A percentile compares a stretch with the other conserved stretches of the same genome.
Conservation (phyloP, 2,113 vertebrate species). For the Callopanchax toddi region DNA sequence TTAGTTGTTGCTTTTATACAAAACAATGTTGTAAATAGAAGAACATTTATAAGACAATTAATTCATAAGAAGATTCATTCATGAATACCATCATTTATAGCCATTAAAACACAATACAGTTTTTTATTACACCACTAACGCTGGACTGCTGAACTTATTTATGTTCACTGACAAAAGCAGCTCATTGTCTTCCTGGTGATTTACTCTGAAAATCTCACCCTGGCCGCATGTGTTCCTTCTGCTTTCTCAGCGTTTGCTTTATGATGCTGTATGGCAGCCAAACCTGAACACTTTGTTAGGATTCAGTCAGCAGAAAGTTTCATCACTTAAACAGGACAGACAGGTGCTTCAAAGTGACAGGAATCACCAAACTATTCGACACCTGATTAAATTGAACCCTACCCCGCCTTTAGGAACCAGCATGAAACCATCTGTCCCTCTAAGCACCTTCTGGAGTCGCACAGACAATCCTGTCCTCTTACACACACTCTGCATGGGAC, state of each 20-base stretch:
- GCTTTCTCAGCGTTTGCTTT: not conserved
- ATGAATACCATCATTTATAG: too few relatives aligned
- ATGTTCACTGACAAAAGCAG: not conserved
- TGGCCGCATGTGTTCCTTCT: not conserved
- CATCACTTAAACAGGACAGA: not conserved
- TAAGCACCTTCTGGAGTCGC: constrained; percentile 34
- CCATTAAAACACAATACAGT: too few relatives aligned
- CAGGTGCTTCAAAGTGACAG: constrained; percentile 1
- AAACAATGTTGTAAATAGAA: too few relatives aligned
- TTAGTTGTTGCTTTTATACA: too few relatives aligned
- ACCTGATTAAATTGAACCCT: constrained; percentile 39
- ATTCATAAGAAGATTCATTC: too few relatives aligned
- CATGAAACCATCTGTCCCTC: constrained; percentile 31
- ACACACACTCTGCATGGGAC: constrained; percentile 12
- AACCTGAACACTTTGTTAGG: not conserved
- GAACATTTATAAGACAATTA: too few relatives aligned
- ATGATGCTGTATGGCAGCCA: not conserved
- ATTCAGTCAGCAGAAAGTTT: not conserved
- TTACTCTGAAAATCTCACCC: not conserved
- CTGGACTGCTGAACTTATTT: not conserved
- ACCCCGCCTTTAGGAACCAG: constrained; percentile 19
- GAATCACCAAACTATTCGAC: not conserved
- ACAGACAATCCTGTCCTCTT: not conserved
- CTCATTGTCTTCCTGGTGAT: not conserved
- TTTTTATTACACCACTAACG: too few relatives aligned